phyloP scores from a whole-genome alignment of 2,888 invertebrate genomes.

The Steromphala cineraria region DNA sequence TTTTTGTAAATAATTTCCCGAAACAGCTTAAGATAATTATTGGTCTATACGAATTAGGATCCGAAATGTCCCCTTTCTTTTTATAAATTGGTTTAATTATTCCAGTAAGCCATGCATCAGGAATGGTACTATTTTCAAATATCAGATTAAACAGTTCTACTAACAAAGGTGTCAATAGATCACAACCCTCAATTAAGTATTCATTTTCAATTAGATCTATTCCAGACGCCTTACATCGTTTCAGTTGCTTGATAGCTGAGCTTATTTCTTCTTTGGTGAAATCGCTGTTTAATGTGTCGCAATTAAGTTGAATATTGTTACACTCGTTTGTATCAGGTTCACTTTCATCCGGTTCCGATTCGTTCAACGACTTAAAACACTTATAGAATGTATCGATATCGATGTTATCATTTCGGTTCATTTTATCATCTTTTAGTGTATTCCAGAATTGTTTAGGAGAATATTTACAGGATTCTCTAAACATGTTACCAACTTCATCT shows the following conservation, averaged over 20 bases:
- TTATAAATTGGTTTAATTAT: conserved; percentile 14
- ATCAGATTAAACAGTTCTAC: conserved; percentile 23
- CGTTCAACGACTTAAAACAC: too few species aligned
- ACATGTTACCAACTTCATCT: too few species aligned
- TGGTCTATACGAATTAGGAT: conserved; percentile 18
- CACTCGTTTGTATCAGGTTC: too few species aligned
- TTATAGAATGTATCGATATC: too few species aligned
- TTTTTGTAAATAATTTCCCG: neutral
- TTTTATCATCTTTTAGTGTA: too few species aligned
- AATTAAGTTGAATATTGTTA: too few species aligned
- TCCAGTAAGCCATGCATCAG: conserved; percentile 7
- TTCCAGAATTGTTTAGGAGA: too few species aligned
- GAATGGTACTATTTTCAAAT: conserved; percentile 17
- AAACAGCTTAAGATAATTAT: conserved; percentile 4
- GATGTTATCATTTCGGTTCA: too few species aligned
- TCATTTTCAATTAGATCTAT: conserved; percentile 15
- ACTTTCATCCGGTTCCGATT: too few species aligned
- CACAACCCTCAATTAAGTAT: conserved; percentile 12
- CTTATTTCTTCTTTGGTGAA: conserved; percentile 21
- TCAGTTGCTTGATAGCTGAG: neutral
- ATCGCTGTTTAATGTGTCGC: neutral
- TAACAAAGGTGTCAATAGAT: neutral
- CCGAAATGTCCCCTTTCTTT: conserved; percentile 18
- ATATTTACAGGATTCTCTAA: too few species aligned
- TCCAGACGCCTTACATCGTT: conserved; percentile 13